Evolutionary conservation across 2,797 vertebrate species (phyloP), one percentile per base, ranked within the genome.

Genomic region (Notoglanidium macrostoma): DNA sequence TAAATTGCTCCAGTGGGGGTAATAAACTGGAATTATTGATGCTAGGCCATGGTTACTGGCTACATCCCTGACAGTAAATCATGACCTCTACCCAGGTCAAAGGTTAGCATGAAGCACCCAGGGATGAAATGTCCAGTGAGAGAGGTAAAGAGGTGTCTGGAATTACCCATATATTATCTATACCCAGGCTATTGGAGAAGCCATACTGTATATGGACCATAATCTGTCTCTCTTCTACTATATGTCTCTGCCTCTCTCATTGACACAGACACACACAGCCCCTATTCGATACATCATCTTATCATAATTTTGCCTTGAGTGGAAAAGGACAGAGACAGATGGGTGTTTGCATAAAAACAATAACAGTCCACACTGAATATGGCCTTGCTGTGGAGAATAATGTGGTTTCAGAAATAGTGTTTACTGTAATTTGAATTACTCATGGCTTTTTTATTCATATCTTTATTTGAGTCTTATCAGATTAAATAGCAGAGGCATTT

Each of bases 401-500:
- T 81, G 67, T 81, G 40, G 44, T 87, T 83, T 68, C 11, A 63
- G 35, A 19, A 65, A 85, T 51, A 77, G 63, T 46, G 9, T 21
- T n/a, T 32, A 46, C 54, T 46, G 49, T 79, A 79, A 46, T 70
- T 23, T 32, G 40, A 84, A 86, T 84, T n/a, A 2, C 65, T 74
- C 67, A 70, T 59, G 65, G 57, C 32, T 72, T 77, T 79, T 84
- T 85, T 49, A 74, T 86, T 81, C 19, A 6, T 73, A 21, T 70
- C 5, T 67, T 80, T 81, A 73, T 51, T 83, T 55, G 21, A 51
- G 21, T 46, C 35, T 78, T 88, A 90, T 86, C 84, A 57, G 87
- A 67, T 83, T 40, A 54, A 79, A 79, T 40, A 23, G 54, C 12
- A 80, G 49, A 55, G 68, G 19, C 57, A 72, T 74, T 21, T 79